phyloP scores from a whole-genome alignment of 1,140 invertebrate genomes.

The Pseudoatta argentina region DNA sequence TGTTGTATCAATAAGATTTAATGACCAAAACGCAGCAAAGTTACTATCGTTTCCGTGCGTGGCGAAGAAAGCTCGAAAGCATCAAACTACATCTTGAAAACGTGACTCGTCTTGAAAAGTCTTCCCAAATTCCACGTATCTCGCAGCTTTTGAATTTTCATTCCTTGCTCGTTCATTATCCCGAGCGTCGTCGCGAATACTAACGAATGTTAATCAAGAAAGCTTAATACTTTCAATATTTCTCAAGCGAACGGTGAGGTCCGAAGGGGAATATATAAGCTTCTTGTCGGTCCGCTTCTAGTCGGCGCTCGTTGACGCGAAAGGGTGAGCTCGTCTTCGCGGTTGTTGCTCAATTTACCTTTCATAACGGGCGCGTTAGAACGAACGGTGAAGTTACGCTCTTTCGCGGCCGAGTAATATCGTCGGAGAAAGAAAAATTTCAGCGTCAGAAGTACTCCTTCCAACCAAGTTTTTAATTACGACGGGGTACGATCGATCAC shows the following conservation, averaged over 20 bases:
- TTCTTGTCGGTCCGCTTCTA: neutral
- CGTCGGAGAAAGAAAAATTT: slow-evolving; percentile 42
- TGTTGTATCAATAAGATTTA: slow-evolving; percentile 43
- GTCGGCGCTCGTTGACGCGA: slow-evolving; percentile 33
- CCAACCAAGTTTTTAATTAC: slow-evolving; percentile 68
- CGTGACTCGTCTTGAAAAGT: neutral
- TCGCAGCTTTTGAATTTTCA: slow-evolving; percentile 35
- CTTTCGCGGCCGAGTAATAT: slow-evolving; percentile 30
- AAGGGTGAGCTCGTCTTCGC: slow-evolving; percentile 25
- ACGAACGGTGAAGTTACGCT: slow-evolving; percentile 32
- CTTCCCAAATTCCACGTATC: slow-evolving; percentile 21
- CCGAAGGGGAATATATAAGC: slow-evolving; percentile 13
- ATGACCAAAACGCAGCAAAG: slow-evolving; percentile 6
- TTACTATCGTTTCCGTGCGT: neutral
- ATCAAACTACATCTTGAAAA: neutral
- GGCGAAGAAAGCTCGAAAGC: neutral
- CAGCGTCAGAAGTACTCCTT: slow-evolving; percentile 27
- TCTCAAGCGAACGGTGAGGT: slow-evolving; percentile 3
- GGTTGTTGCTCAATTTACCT: slow-evolving; percentile 53
- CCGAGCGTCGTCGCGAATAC: slow-evolving; percentile 30
- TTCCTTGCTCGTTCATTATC: slow-evolving; percentile 37
- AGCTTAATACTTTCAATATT: slow-evolving; percentile 54
- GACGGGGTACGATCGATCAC: slow-evolving; percentile 50
- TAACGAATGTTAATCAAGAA: slow-evolving; percentile 49
- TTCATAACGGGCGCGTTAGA: slow-evolving; percentile 31